phyloP scores from a whole-genome alignment of 2,888 invertebrate genomes.

The Eupithecia pulchellata region DNA sequence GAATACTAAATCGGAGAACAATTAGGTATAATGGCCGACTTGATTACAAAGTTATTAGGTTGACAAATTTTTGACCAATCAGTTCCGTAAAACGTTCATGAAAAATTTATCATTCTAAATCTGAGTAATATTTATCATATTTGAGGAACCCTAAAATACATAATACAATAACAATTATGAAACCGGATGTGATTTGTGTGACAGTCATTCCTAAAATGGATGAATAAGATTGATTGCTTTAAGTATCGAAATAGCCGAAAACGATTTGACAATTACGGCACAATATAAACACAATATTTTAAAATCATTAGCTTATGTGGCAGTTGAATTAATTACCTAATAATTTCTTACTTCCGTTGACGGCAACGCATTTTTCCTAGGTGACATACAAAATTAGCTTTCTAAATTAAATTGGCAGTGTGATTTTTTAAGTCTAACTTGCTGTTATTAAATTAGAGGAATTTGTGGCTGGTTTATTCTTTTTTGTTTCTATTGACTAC shows the following conservation, averaged over 20 bases:
- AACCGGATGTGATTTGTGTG: conserved; percentile 4
- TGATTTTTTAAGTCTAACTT: neutral
- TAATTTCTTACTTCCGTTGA: neutral
- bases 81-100: no score
- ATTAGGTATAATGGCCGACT: no score
- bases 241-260: neutral
- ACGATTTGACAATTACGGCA: conserved; percentile 8
- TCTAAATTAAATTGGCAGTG: neutral
- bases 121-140: neutral
- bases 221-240: conserved; percentile 5
- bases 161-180: neutral
- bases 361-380: neutral
- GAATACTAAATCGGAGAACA: no score
- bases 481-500: no score
- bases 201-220: conserved; percentile 10
- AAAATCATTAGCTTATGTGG: neutral
- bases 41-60: no score
- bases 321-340: neutral
- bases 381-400: neutral
- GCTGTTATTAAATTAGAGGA: no score
- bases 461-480: no score
- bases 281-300: neutral
- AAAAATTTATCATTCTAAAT: no score
- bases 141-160: neutral
- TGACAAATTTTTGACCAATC: no score